Evolutionary conservation across 1,140 invertebrate genomes (phyloP).

Genomic region (Eriocheir sinensis): DNA sequence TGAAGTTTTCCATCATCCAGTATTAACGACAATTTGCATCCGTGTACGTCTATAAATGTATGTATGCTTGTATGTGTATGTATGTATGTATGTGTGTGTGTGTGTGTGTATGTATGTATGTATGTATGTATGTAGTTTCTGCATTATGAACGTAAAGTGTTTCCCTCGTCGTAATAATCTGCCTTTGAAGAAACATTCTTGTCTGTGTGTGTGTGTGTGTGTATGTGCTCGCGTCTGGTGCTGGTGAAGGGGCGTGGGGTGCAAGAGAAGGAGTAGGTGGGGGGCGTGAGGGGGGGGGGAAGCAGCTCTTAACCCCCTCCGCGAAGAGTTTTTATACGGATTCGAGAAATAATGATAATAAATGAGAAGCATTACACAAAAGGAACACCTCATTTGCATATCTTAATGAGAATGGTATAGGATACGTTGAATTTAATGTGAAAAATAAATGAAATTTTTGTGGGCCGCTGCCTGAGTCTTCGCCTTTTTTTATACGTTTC

Average conservation of each 20-base stretch:
- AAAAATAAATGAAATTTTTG: conserved; percentile 79
- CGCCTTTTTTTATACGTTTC: conserved; percentile 44
- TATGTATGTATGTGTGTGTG: conserved; percentile 52
- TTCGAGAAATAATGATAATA: conserved; percentile 79
- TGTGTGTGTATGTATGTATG: not conserved
- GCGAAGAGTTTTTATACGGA: conserved; percentile 78
- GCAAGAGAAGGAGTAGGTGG: not conserved
- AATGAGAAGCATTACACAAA: conserved; percentile 79
- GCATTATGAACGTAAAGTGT: not conserved
- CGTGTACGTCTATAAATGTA: conserved; percentile 27
- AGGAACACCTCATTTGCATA: conserved; percentile 79
- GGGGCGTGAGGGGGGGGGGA: not conserved
- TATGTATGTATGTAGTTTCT: not conserved
- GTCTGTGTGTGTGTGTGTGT: conserved; percentile 48
- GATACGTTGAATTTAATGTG: conserved; percentile 79
- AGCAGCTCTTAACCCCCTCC: conserved; percentile 65
- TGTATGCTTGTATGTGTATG: conserved; percentile 59
- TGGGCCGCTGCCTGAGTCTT: conserved; percentile 59
- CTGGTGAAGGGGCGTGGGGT: not conserved
- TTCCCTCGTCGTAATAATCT: not conserved
- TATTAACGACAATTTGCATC: not conserved
- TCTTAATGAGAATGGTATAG: conserved; percentile 79
- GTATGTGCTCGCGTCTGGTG: not conserved
- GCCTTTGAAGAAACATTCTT: conserved; percentile 34
- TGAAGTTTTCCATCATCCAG: not conserved